These are phyloP conservation scores for Craterocephalus amniculus DNA, from an alignment of 2,797 vertebrate species.

Conservation along the genomic window DNA sequence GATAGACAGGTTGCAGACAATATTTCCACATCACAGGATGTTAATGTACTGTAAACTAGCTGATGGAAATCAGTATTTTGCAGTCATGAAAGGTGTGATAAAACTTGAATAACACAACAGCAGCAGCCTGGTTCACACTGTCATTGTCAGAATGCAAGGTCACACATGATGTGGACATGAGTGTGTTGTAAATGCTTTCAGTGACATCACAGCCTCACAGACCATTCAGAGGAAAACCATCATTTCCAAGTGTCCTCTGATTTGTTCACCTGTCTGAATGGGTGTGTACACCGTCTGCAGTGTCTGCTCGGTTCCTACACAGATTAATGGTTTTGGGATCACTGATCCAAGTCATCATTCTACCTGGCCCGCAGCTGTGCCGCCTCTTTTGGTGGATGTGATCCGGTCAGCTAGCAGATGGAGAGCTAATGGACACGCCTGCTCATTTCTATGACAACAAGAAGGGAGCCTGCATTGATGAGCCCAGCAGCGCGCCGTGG, in stretches of 20 bases:
- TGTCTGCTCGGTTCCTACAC: background rate
- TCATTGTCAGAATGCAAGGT: slow-evolving; percentile 29
- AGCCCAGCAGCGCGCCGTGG: slow-evolving; percentile 53
- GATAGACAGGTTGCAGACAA: too few relatives aligned
- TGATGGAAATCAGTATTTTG: background rate
- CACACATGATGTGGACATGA: slow-evolving; percentile 28
- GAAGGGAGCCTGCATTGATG: slow-evolving; percentile 49
- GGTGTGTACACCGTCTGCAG: background rate
- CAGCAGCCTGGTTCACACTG: background rate
- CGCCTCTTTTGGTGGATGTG: slow-evolving; percentile 12
- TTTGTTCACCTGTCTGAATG: background rate
- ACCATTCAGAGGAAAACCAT: background rate
- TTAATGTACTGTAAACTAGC: background rate
- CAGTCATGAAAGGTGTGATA: background rate
- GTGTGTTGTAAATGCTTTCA: slow-evolving; percentile 5
- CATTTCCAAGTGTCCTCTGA: background rate
- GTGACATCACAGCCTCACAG: background rate
- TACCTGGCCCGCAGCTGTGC: slow-evolving; percentile 8
- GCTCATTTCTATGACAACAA: slow-evolving; percentile 77
- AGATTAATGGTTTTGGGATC: background rate
- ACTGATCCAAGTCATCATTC: background rate
- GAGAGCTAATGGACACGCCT: slow-evolving; percentile 46
- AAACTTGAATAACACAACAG: background rate
- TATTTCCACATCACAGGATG: too few relatives aligned
- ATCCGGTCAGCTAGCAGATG: slow-evolving; percentile 16